Conservation (phyloP, 2,113 vertebrate genomes). For the Cygnus buccinator region DNA sequence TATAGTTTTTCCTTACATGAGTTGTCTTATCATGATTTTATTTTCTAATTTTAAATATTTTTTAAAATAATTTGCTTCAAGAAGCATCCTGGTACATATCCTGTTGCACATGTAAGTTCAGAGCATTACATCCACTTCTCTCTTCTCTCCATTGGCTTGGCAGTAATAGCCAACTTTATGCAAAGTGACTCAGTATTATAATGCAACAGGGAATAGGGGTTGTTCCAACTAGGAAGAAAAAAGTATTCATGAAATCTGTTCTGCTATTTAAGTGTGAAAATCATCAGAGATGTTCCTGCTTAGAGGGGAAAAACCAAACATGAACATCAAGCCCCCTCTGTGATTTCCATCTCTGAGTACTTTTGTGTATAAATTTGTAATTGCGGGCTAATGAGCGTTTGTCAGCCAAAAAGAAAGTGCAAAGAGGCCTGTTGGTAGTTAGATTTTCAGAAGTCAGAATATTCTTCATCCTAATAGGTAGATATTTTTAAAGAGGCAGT, state of each 20-base stretch:
- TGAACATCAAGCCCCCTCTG: background rate
- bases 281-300: background rate
- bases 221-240: constrained; percentile 35
- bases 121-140: background rate
- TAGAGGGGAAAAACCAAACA: background rate
- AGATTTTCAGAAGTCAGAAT: background rate
- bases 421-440: background rate
- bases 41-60: background rate
- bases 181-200: constrained; percentile 14
- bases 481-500: background rate
- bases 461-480: background rate
- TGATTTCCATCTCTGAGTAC: background rate
- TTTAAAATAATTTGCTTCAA: background rate
- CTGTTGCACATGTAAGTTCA: rapidly evolving
- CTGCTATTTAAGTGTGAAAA: background rate
- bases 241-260: constrained; percentile 46
- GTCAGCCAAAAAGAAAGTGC: background rate
- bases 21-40: background rate
- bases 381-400: background rate
- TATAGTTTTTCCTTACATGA: background rate
- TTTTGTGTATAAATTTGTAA: background rate
- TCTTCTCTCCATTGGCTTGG: background rate
- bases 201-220: constrained; percentile 10
- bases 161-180: background rate
- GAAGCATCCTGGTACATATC: background rate